A percentile compares a stretch with the other conserved stretches of the same genome.
Conservation (phyloP, 1,140 invertebrate genomes). For the Drosophila yakuba region DNA sequence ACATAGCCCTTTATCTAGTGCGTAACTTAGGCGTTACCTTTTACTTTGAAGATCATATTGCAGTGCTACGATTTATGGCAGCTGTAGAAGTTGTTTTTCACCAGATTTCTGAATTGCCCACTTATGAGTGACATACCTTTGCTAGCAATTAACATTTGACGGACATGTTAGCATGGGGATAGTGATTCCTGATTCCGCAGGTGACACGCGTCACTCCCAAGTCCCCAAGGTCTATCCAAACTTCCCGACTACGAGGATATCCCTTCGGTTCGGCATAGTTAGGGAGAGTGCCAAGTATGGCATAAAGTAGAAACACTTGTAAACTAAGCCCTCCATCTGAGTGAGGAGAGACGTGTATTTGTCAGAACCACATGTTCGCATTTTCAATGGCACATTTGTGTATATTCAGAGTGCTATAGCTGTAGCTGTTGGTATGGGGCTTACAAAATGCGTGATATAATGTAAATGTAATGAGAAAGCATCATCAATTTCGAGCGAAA, state of each 20-base stretch:
- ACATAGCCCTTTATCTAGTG: no score
- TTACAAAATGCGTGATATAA: constrained; percentile 64
- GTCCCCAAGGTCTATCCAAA: constrained; percentile 18
- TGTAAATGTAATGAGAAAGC: constrained; percentile 83
- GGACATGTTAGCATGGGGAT: constrained; percentile 18
- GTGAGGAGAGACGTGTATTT: constrained; percentile 42
- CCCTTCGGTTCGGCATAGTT: constrained; percentile 18
- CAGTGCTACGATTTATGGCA: not conserved
- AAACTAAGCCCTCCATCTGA: constrained; percentile 34
- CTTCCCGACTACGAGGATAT: constrained; percentile 21
- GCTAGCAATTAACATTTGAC: constrained; percentile 37
- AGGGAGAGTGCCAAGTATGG: constrained; percentile 3
- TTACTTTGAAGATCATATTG: no score
- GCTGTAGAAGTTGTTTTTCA: constrained; percentile 1
- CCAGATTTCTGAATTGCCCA: constrained; percentile 8
- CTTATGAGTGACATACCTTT: constrained; percentile 36
- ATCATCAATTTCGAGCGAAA: constrained; percentile 67
- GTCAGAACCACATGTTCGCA: constrained; percentile 55
- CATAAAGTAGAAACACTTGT: constrained; percentile 51
- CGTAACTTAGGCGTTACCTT: no score
- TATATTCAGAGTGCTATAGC: constrained; percentile 25
- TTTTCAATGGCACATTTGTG: constrained; percentile 50
- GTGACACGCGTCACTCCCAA: constrained; percentile 39
- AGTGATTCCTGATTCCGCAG: constrained; percentile 34
- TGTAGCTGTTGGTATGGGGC: not conserved